Evolutionary conservation across 2,888 invertebrate species (phyloP).

Genomic region (Orthosia gothica): DNA sequence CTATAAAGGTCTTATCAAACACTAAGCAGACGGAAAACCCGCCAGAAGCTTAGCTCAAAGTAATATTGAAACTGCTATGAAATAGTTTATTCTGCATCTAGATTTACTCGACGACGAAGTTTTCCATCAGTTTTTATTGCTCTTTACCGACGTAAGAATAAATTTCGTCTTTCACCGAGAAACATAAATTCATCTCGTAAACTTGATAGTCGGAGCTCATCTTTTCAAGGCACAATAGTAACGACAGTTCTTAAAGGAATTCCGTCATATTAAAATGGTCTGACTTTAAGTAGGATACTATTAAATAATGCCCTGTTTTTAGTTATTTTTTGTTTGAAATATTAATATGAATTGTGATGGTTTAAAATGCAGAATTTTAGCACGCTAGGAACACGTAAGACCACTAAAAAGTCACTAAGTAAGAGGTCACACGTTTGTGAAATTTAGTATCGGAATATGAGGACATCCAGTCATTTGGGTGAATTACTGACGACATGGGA

Average conservation of each 20-base stretch:
- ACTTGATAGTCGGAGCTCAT: constrained; percentile 40
- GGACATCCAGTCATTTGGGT: constrained; percentile 70
- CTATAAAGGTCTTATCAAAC: background rate
- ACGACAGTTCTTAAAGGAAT: constrained; percentile 29
- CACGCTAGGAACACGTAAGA: constrained; percentile 5
- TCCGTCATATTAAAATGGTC: constrained; percentile 7
- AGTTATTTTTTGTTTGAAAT: background rate
- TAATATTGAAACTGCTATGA: constrained; percentile 22
- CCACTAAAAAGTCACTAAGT: constrained; percentile 18
- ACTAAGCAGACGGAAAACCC: background rate
- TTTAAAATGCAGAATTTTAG: background rate
- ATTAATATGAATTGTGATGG: background rate
- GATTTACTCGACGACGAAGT: constrained; percentile 33
- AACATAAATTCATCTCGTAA: constrained; percentile 55
- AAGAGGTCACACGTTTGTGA: constrained; percentile 45
- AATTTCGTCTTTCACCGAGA: constrained; percentile 49
- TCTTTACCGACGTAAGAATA: constrained; percentile 50
- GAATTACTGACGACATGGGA: constrained; percentile 77
- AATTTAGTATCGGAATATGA: constrained; percentile 49
- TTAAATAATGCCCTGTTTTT: background rate
- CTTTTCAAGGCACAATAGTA: constrained; percentile 40
- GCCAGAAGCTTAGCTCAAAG: constrained; percentile 4
- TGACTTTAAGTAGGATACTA: background rate
- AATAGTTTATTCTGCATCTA: constrained; percentile 42
- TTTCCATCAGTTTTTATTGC: constrained; percentile 59